phyloP scores from a whole-genome alignment of 1,140 invertebrate species.

The Polyergus mexicanus region DNA sequence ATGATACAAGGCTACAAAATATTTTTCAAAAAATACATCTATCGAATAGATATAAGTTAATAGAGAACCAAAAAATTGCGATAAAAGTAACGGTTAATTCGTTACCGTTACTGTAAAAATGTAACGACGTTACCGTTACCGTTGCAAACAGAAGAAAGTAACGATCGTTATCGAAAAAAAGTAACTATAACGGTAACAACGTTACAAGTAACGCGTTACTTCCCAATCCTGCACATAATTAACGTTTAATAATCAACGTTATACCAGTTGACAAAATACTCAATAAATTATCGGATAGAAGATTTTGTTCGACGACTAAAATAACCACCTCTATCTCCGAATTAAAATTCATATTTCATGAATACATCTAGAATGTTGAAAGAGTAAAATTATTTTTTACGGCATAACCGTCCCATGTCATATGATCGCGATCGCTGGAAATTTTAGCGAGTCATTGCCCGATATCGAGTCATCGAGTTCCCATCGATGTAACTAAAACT shows the following conservation, averaged over 20 bases:
- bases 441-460: not conserved
- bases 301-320: not conserved
- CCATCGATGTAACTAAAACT: constrained; percentile 13
- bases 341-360: not conserved
- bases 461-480: constrained; percentile 27
- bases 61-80: no score
- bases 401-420: not conserved
- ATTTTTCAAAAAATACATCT: no score
- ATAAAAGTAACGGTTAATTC: no score
- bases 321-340: not conserved
- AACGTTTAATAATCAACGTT: not conserved
- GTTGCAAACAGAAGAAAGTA: no score
- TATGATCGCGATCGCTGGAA: not conserved
- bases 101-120: no score
- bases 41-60: no score
- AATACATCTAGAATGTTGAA: not conserved
- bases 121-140: no score
- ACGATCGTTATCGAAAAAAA: no score
- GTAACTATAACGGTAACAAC: no score
- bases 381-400: not conserved
- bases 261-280: not conserved
- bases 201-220: no score
- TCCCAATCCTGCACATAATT: no score
- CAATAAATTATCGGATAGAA: not conserved
- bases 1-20: no score